Percentiles rank a stretch among this genome's conserved stretches.
Evolutionary conservation across 2,113 vertebrate species (phyloP).

Genomic region (Elephantulus edwardii): DNA sequence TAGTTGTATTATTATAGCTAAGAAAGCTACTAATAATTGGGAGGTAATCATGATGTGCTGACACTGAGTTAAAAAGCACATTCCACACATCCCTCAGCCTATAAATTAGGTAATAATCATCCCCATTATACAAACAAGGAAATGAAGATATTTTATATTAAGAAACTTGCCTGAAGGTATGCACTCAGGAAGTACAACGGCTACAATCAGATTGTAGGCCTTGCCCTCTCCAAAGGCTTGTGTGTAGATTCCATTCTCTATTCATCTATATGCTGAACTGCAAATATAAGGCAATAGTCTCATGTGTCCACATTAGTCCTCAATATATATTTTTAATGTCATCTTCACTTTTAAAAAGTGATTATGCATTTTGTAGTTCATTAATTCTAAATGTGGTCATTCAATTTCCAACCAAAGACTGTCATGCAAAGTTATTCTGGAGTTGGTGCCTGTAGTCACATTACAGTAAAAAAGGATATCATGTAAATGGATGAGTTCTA

Average conservation of each 20-base stretch:
- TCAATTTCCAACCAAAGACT: neutral
- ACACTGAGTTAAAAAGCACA: neutral
- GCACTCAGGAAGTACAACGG: neutral
- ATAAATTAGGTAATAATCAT: neutral
- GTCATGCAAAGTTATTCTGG: neutral
- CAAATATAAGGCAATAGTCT: neutral
- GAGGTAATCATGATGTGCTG: neutral
- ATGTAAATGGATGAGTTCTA: slow-evolving; percentile 24
- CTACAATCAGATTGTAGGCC: neutral
- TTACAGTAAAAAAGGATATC: neutral
- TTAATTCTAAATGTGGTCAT: neutral
- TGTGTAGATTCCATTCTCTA: neutral
- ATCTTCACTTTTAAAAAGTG: neutral
- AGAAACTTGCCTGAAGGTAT: neutral
- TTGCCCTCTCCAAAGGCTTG: neutral
- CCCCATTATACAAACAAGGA: neutral
- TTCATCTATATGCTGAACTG: neutral
- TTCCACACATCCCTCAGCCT: neutral
- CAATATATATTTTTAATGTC: neutral
- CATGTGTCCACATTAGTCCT: neutral
- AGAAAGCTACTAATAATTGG: neutral
- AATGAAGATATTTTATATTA: neutral
- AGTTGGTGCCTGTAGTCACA: neutral
- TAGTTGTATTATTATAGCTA: neutral
- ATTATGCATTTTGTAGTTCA: neutral